Evolutionary conservation across 2,113 vertebrate genomes (phyloP).

Genomic region (Athene noctua): DNA sequence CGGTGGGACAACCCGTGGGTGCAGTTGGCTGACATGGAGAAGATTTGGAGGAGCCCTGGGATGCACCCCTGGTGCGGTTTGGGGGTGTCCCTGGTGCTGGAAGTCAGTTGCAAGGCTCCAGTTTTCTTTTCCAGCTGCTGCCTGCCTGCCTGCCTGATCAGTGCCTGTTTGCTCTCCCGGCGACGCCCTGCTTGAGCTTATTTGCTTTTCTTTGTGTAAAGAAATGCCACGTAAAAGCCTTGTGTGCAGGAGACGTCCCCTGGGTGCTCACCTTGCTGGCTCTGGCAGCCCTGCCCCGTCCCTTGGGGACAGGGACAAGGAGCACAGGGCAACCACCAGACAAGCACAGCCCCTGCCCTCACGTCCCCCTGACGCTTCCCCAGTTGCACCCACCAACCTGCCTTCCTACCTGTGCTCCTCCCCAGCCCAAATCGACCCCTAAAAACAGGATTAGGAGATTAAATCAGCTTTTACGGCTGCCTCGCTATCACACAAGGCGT

Average conservation of each 20-base stretch:
- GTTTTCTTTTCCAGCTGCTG: background rate
- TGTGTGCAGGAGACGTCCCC: background rate
- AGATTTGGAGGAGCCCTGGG: background rate
- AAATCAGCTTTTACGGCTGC: too few species aligned
- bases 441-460: background rate
- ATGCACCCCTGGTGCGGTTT: rapidly evolving
- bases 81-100: rapidly evolving
- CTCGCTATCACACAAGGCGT: rapidly evolving
- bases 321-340: background rate
- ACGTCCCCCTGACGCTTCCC: background rate
- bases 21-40: rapidly evolving
- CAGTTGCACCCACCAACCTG: rapidly evolving
- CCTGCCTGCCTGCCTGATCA: background rate
- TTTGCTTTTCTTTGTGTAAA: conserved; percentile 38
- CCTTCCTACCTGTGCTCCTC: background rate
- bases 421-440: background rate
- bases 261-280: background rate
- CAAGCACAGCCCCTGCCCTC: background rate
- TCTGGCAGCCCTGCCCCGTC: background rate
- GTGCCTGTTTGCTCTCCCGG: background rate
- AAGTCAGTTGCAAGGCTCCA: background rate
- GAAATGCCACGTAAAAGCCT: background rate
- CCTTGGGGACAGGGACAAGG: background rate
- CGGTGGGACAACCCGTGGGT: rapidly evolving
- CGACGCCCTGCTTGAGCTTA: background rate